Conservation (phyloP, 2,888 invertebrate species). For the Sphinx pinastri region DNA sequence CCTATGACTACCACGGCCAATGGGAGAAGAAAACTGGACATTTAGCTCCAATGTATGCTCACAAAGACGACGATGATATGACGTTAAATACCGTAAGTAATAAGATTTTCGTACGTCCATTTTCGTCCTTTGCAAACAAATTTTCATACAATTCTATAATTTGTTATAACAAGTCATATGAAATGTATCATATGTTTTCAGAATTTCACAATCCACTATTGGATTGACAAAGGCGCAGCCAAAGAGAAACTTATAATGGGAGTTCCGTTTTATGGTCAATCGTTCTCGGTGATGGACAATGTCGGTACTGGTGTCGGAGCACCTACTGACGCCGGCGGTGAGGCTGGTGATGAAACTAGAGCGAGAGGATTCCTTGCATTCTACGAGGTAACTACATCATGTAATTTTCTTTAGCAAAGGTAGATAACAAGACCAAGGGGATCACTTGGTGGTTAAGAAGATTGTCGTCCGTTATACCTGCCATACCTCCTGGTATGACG, state of each 20-base stretch:
- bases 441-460: too few relatives aligned
- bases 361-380: conserved; percentile 94
- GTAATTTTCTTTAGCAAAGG: too few relatives aligned
- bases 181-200: conserved; percentile 49
- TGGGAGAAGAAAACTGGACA: conserved; percentile 97
- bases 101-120: background rate
- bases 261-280: conserved; percentile 95
- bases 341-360: conserved; percentile 94
- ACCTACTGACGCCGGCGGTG: conserved; percentile 93
- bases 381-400: conserved; percentile 87
- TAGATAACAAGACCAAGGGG: too few relatives aligned
- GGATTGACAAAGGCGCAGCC: conserved; percentile 92
- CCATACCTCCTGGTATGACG: too few relatives aligned
- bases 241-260: conserved; percentile 92
- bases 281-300: conserved; percentile 90
- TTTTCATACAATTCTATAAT: background rate
- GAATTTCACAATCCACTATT: conserved; percentile 95
- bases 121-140: background rate
- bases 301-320: conserved; percentile 88
- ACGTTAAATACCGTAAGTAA: conserved; percentile 87
- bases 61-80: conserved; percentile 88
- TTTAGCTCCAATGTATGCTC: conserved; percentile 93
- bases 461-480: too few relatives aligned
- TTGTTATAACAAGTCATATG: background rate
- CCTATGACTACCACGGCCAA: conserved; percentile 95